Percentiles rank a stretch among this genome's conserved stretches.
These are phyloP conservation scores for Leptinotarsa defecta DNA, from an alignment of 1,140 invertebrate genomes.

Conservation along the genomic window DNA sequence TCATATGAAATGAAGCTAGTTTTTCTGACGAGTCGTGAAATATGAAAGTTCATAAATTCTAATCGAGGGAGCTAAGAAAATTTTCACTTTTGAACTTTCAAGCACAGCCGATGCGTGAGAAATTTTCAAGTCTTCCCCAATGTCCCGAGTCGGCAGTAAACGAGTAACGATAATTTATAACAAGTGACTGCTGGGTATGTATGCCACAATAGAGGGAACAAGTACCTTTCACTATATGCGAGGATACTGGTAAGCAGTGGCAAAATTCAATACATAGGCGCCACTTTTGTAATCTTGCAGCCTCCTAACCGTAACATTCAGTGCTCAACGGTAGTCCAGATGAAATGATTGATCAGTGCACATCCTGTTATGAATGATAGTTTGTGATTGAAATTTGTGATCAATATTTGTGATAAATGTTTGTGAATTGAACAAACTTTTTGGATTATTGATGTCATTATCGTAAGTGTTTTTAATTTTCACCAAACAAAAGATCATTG, in stretches of 20 bases:
- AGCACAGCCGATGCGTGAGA: neutral
- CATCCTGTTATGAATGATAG: neutral
- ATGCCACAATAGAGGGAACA: slow-evolving; percentile 15
- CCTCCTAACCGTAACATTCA: slow-evolving; percentile 15
- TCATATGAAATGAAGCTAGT: too few species aligned
- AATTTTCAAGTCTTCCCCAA: neutral
- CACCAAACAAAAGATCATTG: too few species aligned
- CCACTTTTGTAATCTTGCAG: slow-evolving; percentile 27
- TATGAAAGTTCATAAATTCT: too few species aligned
- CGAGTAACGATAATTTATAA: slow-evolving; percentile 18
- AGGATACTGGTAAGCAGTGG: slow-evolving; percentile 16
- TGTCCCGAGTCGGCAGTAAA: slow-evolving; percentile 14
- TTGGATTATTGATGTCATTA: too few species aligned
- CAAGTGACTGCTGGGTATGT: slow-evolving; percentile 19
- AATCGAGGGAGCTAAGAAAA: too few species aligned
- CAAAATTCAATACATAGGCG: slow-evolving; percentile 24
- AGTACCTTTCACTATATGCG: slow-evolving; percentile 25
- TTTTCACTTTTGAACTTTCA: too few species aligned
- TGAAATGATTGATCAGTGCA: neutral
- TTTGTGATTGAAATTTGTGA: neutral
- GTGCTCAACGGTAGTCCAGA: neutral
- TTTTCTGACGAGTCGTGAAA: too few species aligned
- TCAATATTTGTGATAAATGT: neutral
- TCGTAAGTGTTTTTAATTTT: too few species aligned
- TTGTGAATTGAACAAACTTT: neutral